phyloP scores from a whole-genome alignment of 2,888 invertebrate species.

The Quadroppia sp. region DNA sequence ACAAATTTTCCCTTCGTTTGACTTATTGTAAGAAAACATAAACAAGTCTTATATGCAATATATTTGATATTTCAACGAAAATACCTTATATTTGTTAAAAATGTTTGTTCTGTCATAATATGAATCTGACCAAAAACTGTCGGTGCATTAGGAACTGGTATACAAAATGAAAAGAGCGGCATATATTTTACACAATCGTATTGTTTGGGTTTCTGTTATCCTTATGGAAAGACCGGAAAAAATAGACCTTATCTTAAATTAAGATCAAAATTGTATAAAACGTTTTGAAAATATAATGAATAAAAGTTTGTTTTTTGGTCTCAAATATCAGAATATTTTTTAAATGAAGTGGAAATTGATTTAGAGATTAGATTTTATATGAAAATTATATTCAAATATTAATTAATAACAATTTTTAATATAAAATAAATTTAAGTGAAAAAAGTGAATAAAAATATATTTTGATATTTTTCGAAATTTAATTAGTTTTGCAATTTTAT shows the following conservation, averaged over 20 bases:
- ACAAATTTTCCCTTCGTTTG: not conserved
- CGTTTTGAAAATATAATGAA: not conserved
- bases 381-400: no score
- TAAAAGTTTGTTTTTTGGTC: not conserved
- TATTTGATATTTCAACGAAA: not conserved
- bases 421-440: no score
- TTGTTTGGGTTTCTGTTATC: not conserved
- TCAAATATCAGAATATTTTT: not conserved
- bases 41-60: not conserved
- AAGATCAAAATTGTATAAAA: not conserved
- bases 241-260: not conserved
- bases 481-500: no score
- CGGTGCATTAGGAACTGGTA: not conserved
- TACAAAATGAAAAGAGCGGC: not conserved
- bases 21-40: not conserved
- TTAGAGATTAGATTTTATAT: not conserved
- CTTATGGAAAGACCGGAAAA: slow-evolving; percentile 2
- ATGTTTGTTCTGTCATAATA: not conserved
- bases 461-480: no score
- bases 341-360: not conserved
- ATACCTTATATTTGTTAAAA: not conserved
- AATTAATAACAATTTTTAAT: no score
- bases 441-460: no score
- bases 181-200: slow-evolving; percentile 17
- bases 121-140: not conserved